A percentile compares a stretch with the other conserved stretches of the same genome.
Conservation (phyloP, 2,113 vertebrate species). For the Microtus richardsoni region DNA sequence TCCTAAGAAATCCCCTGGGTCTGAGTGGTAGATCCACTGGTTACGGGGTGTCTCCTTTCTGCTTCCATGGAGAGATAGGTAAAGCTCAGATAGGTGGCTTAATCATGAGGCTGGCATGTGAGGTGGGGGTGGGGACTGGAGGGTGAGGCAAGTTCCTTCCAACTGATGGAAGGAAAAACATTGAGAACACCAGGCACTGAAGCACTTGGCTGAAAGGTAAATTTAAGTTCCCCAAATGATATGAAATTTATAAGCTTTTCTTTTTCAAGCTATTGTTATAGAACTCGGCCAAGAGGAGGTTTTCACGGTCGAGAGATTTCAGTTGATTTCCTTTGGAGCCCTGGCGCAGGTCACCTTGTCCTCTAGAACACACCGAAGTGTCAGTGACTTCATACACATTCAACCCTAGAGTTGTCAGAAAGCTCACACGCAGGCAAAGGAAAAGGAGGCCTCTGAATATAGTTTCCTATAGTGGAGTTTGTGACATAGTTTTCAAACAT, state of each 20-base stretch:
- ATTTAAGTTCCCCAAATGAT: conserved; percentile 42
- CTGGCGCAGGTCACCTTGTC: conserved; percentile 13
- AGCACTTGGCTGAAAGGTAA: conserved; percentile 32
- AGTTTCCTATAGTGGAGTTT: background rate
- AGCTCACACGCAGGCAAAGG: background rate
- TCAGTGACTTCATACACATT: background rate
- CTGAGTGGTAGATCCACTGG: background rate
- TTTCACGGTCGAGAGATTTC: background rate
- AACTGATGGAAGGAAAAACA: background rate
- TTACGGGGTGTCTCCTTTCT: conserved; percentile 1
- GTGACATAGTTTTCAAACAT: background rate
- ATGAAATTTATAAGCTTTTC: conserved; percentile 13
- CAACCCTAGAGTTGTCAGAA: background rate
- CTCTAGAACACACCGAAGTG: background rate
- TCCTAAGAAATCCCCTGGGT: background rate
- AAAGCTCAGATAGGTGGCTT: background rate
- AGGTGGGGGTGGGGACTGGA: fast-evolving
- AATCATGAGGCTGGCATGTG: background rate
- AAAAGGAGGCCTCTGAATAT: background rate
- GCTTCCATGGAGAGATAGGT: background rate
- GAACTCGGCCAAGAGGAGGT: background rate
- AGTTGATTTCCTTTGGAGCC: background rate
- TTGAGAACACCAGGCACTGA: conserved; percentile 8
- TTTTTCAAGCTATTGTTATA: conserved; percentile 2
- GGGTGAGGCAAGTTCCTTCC: background rate